Conservation (phyloP, 2,888 invertebrate species). For the Lithophane leautieri region DNA sequence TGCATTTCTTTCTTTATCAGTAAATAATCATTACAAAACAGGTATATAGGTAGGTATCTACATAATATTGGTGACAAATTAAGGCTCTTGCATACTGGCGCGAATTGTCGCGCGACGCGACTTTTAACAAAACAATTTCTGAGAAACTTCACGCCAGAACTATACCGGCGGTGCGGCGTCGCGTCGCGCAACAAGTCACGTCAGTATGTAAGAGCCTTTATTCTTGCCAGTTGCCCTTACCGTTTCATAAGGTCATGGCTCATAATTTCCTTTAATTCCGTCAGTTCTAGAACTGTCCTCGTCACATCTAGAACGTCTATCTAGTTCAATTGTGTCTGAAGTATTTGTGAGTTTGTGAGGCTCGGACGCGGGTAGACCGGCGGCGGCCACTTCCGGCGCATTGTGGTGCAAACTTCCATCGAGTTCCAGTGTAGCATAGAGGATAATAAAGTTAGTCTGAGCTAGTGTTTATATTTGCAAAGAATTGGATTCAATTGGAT, state of each 20-base stretch:
- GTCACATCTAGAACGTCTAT: neutral
- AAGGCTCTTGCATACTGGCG: no score
- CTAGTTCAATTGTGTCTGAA: neutral
- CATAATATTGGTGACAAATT: no score
- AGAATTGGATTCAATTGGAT: neutral
- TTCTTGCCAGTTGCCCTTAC: neutral
- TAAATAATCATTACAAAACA: neutral
- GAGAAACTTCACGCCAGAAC: no score
- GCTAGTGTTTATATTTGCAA: neutral
- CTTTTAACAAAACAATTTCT: no score
- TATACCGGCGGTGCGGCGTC: no score
- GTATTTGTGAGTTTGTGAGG: neutral
- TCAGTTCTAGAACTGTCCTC: neutral
- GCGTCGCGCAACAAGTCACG: no score
- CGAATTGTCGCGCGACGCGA: no score
- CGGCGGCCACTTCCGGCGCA: constrained; percentile 12
- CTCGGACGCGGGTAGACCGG: neutral
- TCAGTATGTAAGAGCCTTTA: no score
- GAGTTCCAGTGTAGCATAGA: neutral
- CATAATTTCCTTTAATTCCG: neutral
- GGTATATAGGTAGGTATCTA: no score
- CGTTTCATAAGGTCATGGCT: neutral
- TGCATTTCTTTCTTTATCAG: neutral
- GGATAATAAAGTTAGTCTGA: neutral
- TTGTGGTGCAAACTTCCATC: constrained; percentile 11